These are phyloP conservation scores for Synergus laeviventris DNA, from an alignment of 2,888 invertebrate genomes.

Conservation along the genomic window DNA sequence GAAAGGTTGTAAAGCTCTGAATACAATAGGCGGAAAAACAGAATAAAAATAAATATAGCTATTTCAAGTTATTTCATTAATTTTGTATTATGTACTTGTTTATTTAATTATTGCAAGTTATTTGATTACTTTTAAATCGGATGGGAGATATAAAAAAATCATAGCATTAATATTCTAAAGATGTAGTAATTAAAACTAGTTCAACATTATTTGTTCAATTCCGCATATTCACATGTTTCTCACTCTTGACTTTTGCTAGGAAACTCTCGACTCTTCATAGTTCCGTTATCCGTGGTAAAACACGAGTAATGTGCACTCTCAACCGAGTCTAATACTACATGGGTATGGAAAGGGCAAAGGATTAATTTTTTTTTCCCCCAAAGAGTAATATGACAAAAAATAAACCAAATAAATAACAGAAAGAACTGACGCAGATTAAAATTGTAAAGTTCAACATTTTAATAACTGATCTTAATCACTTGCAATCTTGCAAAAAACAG, in stretches of 20 bases:
- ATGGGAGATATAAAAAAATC: no score
- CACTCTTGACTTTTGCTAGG: constrained; percentile 13
- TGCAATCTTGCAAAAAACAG: no score
- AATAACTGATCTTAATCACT: neutral
- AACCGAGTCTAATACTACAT: constrained; percentile 10
- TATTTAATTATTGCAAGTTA: no score
- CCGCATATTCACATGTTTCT: constrained; percentile 8
- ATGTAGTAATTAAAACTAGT: neutral
- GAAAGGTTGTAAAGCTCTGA: neutral
- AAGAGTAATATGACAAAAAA: neutral
- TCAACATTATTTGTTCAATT: constrained; percentile 2
- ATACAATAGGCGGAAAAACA: constrained; percentile 4
- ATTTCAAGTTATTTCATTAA: no score
- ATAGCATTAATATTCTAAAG: no score
- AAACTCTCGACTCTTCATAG: neutral
- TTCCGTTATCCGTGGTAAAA: constrained; percentile 16
- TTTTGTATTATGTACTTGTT: no score
- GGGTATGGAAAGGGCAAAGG: neutral
- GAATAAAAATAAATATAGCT: neutral
- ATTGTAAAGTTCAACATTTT: constrained; percentile 1
- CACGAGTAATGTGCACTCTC: constrained; percentile 13
- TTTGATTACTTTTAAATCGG: no score
- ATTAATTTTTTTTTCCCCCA: constrained; percentile 1
- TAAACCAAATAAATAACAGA: neutral
- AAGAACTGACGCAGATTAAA: neutral